phyloP scores from a whole-genome alignment of 2,797 vertebrate species.

The Danio kyathit region DNA sequence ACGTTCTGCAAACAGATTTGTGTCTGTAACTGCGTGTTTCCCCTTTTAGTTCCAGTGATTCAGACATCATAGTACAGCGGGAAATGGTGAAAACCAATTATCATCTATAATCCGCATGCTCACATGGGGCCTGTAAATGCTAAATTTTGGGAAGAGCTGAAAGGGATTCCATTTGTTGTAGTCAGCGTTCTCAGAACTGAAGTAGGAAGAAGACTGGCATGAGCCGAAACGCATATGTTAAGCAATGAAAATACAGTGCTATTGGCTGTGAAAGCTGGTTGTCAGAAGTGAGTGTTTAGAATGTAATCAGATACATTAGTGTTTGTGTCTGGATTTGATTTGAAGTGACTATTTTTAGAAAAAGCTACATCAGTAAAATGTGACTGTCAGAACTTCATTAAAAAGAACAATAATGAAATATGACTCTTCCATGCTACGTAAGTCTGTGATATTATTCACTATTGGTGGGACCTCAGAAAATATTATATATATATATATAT shows the following conservation, averaged over 20 bases:
- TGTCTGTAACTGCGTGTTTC: conserved; percentile 30
- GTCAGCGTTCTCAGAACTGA: conserved; percentile 25
- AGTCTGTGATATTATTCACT: too few species aligned
- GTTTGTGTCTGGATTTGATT: neutral
- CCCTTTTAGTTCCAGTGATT: conserved; percentile 43
- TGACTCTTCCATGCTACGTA: too few species aligned
- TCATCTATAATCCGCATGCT: conserved; percentile 49
- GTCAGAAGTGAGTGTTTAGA: too few species aligned
- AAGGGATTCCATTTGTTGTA: conserved; percentile 11
- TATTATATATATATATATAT: too few species aligned
- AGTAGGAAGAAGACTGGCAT: conserved; percentile 2
- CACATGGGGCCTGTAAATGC: conserved; percentile 47
- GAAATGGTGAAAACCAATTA: conserved; percentile 52
- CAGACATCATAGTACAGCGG: conserved; percentile 41
- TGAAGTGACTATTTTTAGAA: neutral
- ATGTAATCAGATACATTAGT: neutral
- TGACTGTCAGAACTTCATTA: neutral
- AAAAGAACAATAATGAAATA: neutral
- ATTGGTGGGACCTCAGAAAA: too few species aligned
- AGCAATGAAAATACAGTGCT: neutral
- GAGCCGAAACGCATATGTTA: conserved; percentile 5
- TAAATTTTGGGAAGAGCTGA: conserved; percentile 36
- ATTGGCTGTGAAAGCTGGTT: too few species aligned
- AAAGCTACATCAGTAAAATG: too few species aligned
- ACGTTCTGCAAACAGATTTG: neutral